phyloP scores from a whole-genome alignment of 1,140 invertebrate species.

The Sesamia nonagrioides region DNA sequence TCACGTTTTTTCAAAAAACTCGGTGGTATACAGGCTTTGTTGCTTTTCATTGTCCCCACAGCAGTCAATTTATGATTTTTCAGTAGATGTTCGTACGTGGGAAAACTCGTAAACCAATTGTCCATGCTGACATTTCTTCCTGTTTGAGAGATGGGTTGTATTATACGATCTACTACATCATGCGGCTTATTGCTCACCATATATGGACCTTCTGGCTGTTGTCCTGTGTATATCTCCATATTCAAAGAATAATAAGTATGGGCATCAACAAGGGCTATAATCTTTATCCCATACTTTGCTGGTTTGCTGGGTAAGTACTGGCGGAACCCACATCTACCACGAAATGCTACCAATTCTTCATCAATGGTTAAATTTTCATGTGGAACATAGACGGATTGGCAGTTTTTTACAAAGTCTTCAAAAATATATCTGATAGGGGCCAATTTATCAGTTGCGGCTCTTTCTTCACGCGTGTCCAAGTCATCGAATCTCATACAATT shows the following conservation, averaged over 20 bases:
- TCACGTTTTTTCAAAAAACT: too few species aligned
- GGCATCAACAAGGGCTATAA: conserved; percentile 6
- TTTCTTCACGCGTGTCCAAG: too few species aligned
- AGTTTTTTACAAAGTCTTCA: too few species aligned
- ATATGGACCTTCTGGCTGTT: neutral
- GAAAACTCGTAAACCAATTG: neutral
- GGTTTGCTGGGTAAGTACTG: conserved; percentile 27
- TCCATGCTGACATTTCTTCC: neutral
- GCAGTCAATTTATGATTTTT: neutral
- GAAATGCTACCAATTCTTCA: conserved; percentile 9
- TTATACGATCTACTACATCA: conserved; percentile 34
- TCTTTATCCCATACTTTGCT: conserved; percentile 28
- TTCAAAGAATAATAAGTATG: neutral
- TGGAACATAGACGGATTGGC: conserved; percentile 60
- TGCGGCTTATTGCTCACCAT: conserved; percentile 2
- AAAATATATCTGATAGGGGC: too few species aligned
- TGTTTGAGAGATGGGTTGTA: neutral
- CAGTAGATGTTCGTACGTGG: neutral
- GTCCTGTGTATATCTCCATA: conserved; percentile 12
- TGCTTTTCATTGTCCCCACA: too few species aligned
- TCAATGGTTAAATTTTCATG: conserved; percentile 57
- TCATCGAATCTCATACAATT: too few species aligned
- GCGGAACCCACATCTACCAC: conserved; percentile 4
- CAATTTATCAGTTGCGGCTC: too few species aligned
- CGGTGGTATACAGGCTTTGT: neutral